Base-by-base conservation (phyloP, 2,113 vertebrate genomes). In the Ascaphus truei region DNA sequence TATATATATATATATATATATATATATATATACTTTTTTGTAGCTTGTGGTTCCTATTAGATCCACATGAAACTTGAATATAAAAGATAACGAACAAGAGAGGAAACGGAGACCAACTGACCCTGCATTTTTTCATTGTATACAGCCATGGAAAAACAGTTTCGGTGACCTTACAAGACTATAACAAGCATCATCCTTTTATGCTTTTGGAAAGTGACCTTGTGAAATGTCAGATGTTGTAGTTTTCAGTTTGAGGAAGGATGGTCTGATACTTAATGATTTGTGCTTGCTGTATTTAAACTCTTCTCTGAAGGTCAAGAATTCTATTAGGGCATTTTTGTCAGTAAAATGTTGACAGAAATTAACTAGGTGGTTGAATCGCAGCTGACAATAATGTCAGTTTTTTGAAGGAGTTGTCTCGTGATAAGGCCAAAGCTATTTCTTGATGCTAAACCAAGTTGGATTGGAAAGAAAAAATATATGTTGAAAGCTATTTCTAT, bases 381-480 rank as follows among this genome's bases (percentile, higher is more conserved):
- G 77, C 83, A 80, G 66, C 72, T 85, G 81, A 83, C 82, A 83
- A 65, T 85, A 77, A 71, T 79, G 74, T 79, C 81, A 80, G 68
- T 65, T 73, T 78, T 86, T 76, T 73, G 62, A 75, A 74, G 79
- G 79, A 68, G 48, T 71, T 53, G 31, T 74, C 75, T 72, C 85
- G 75, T 78, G 62, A 82, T 79, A 87, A 83, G 82, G 77, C 74
- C 76, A 85, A 80, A 82, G 76, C 82, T 83, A 77, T n/a, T n/a
- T n/a, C n/a, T n/a, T n/a, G n/a, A n/a, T n/a, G n/a, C n/a, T n/a
- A n/a, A n/a, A n/a, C n/a, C n/a, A n/a, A n/a, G n/a, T n/a, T n/a
- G n/a, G n/a, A n/a, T n/a, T n/a, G n/a, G n/a, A n/a, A n/a, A n/a
- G n/a, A n/a, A n/a, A n/a, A n/a, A n/a, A n/a, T n/a, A n/a, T n/a